Evolutionary conservation across 2,113 vertebrate genomes (phyloP).

Genomic region (Lota lota): DNA sequence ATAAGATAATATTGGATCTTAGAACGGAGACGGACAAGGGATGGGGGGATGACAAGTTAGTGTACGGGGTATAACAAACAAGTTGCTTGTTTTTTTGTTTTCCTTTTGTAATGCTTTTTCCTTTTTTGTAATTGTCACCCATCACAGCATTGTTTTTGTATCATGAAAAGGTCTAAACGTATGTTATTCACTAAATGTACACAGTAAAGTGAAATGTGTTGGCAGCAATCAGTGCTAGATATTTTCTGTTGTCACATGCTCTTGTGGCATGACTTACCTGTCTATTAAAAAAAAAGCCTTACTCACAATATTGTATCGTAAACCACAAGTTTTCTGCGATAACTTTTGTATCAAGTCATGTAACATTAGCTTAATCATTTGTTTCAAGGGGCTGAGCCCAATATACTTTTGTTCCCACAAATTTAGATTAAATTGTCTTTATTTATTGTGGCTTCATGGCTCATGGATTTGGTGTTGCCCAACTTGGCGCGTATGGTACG

Average conservation of each 20-base stretch:
- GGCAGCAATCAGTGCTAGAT: constrained; percentile 23
- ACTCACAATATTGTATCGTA: constrained; percentile 78
- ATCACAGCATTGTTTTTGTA: too few species aligned
- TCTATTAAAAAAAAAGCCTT: constrained; percentile 19
- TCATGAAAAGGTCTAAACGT: constrained; percentile 27
- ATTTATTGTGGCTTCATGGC: too few species aligned
- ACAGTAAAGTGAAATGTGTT: constrained; percentile 17
- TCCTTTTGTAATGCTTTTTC: constrained; percentile 2
- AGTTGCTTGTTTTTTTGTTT: background rate
- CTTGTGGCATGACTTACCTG: constrained; percentile 15
- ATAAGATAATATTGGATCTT: constrained; percentile 8
- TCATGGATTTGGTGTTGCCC: background rate
- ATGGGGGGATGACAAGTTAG: constrained; percentile 37
- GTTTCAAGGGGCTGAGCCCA: constrained; percentile 70
- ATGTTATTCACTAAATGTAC: constrained; percentile 24
- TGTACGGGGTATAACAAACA: constrained; percentile 8
- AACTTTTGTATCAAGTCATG: constrained; percentile 56
- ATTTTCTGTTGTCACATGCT: too few species aligned
- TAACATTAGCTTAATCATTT: constrained; percentile 83
- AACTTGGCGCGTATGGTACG: constrained; percentile 11
- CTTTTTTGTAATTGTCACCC: background rate
- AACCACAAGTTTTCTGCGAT: constrained; percentile 21
- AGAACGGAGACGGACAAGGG: constrained; percentile 21
- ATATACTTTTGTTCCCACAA: constrained; percentile 40
- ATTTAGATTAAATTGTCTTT: background rate